Conservation (phyloP, 2,797 vertebrate species). For the Danio choprae region DNA sequence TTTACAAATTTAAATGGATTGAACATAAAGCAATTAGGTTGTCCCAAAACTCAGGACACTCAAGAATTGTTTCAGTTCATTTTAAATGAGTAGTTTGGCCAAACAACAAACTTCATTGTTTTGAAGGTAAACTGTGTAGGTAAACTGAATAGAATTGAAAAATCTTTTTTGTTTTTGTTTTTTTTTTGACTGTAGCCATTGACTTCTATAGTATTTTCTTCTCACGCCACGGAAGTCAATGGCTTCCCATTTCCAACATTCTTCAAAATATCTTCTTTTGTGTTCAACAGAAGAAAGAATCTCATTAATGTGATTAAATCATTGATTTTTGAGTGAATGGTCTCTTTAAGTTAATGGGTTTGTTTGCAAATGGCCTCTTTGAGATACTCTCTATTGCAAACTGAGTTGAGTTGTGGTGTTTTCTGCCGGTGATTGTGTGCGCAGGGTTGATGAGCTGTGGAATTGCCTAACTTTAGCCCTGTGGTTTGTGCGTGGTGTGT, state of each 20-base stretch:
- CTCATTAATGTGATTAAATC: too few relatives aligned
- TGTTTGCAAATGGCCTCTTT: not conserved
- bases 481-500: not conserved
- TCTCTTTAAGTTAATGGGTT: not conserved
- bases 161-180: too few relatives aligned
- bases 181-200: too few relatives aligned
- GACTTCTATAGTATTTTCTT: not conserved
- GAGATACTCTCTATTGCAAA: conserved; percentile 8
- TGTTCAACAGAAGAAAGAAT: not conserved
- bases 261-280: not conserved
- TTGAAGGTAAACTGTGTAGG: too few relatives aligned
- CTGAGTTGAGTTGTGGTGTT: conserved; percentile 1
- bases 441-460: conserved; percentile 22
- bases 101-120: too few relatives aligned
- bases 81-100: too few relatives aligned
- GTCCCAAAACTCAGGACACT: too few relatives aligned
- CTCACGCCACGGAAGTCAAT: too few relatives aligned
- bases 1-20: too few relatives aligned
- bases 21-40: too few relatives aligned
- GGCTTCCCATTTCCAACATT: not conserved
- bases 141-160: too few relatives aligned
- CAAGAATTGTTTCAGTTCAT: too few relatives aligned
- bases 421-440: not conserved
- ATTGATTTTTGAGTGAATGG: not conserved
- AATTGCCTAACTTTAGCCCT: conserved; percentile 24